Evolutionary conservation across 2,113 vertebrate species (phyloP), one percentile per base, ranked within the genome.

Genomic region (Cyprinodon tularosa): DNA sequence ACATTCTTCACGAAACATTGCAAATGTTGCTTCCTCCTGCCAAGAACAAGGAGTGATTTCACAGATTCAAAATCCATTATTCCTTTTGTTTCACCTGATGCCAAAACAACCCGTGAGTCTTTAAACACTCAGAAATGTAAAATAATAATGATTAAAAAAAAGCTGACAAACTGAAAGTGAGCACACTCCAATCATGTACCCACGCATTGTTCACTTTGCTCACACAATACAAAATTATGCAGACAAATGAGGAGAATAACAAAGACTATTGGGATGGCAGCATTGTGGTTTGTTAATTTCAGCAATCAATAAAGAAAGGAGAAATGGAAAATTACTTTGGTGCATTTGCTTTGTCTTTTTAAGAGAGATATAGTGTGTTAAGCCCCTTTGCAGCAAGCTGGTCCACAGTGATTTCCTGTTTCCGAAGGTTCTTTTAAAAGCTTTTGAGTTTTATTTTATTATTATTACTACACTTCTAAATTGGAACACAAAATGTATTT

Each of bases 241-340:
- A 20, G 64, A 85, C 66, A 80, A 81, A 87, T 72, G 79, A 84
- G 65, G 79, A 86, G 70, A 81, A 87, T 63, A 85, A 81, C 85
- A 75, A 68, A 42, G 80, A 66, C 83, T 67, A 40, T 57, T 10
- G 88, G 83, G 83, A 88, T 77, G 68, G 57, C 9, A 36, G 66
- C 71, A 76, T 37, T 17, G 66, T 48, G 74, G 70, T 84, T 85
- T 76, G 82, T 80, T 89, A 78, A 90, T 91, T 84, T 79, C 77
- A 88, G 71, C 77, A 83, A 86, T 83, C 81, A 90, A 88, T 90
- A 77, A 81, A 84, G n/a, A 81, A 86, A 70, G 72, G 74, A 81
- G 80, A 81, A 85, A 87, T 72, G 79, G 68, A 87, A 90, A 90
- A 91, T 83, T 44, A 90, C 85, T 84, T 82, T 53, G 65, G 79